Conservation (phyloP, 2,113 vertebrate species). For the Himantopus leucocephalus region DNA sequence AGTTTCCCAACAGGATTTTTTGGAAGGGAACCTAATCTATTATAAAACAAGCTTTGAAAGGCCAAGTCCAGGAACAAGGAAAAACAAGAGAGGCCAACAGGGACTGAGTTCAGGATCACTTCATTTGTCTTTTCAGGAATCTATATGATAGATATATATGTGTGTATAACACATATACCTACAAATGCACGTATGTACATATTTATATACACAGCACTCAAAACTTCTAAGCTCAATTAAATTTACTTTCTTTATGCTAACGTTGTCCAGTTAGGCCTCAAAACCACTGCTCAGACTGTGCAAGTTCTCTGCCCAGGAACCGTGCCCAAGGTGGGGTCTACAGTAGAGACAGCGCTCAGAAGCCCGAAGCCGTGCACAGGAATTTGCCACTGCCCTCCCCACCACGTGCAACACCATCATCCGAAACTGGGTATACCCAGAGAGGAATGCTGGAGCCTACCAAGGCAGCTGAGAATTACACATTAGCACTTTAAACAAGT, state of each 20-base stretch:
- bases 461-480: background rate
- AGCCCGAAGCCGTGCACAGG: background rate
- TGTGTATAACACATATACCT: background rate
- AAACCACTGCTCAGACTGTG: background rate
- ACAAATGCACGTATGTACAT: background rate
- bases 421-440: rapidly evolving
- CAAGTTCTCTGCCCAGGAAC: background rate
- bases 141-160: rapidly evolving
- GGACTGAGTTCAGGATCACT: background rate
- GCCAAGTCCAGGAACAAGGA: background rate
- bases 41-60: background rate
- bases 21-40: background rate
- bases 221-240: background rate
- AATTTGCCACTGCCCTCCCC: background rate
- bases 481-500: background rate
- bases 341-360: background rate
- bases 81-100: background rate
- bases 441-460: background rate
- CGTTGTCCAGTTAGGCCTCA: rapidly evolving
- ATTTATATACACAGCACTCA: background rate
- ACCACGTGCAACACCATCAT: rapidly evolving
- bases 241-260: background rate
- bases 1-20: background rate
- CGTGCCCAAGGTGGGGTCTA: background rate
- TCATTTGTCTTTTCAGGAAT: background rate